Evolutionary conservation across 2,888 invertebrate genomes (phyloP).

Genomic region (Eupithecia subfuscata): DNA sequence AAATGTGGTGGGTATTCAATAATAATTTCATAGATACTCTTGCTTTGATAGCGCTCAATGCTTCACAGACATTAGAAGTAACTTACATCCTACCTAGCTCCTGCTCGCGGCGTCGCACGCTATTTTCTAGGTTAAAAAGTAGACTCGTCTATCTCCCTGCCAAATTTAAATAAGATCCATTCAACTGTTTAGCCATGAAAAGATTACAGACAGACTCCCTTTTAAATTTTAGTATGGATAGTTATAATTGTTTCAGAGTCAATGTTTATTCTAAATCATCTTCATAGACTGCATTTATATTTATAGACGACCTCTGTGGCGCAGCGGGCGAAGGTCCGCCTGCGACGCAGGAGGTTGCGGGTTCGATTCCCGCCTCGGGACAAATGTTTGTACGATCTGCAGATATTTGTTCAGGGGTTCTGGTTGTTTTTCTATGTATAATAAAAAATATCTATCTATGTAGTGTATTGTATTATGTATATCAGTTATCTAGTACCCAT

Average conservation of each 20-base stretch:
- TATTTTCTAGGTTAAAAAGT: background rate
- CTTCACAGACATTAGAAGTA: too few relatives aligned
- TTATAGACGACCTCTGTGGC: too few relatives aligned
- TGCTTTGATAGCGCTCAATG: background rate
- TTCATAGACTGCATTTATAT: background rate
- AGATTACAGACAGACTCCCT: too few relatives aligned
- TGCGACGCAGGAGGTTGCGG: too few relatives aligned
- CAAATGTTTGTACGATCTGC: too few relatives aligned
- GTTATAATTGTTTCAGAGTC: background rate
- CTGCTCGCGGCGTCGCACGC: background rate
- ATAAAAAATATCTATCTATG: too few relatives aligned
- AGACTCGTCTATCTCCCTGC: background rate
- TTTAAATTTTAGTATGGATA: background rate
- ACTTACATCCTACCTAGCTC: background rate
- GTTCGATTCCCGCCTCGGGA: too few relatives aligned
- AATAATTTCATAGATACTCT: background rate
- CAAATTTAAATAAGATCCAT: background rate
- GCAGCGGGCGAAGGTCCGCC: too few relatives aligned
- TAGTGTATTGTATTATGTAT: too few relatives aligned
- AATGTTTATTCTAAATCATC: background rate
- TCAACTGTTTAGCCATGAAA: background rate
- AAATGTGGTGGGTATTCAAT: conserved; percentile 66
- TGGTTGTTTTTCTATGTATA: too few relatives aligned
- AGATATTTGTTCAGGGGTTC: too few relatives aligned
- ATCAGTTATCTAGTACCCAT: too few relatives aligned